Evolutionary conservation across 2,113 vertebrate genomes (phyloP), one percentile per base, ranked within the genome.

Genomic region (Cyanoderma ruficeps): DNA sequence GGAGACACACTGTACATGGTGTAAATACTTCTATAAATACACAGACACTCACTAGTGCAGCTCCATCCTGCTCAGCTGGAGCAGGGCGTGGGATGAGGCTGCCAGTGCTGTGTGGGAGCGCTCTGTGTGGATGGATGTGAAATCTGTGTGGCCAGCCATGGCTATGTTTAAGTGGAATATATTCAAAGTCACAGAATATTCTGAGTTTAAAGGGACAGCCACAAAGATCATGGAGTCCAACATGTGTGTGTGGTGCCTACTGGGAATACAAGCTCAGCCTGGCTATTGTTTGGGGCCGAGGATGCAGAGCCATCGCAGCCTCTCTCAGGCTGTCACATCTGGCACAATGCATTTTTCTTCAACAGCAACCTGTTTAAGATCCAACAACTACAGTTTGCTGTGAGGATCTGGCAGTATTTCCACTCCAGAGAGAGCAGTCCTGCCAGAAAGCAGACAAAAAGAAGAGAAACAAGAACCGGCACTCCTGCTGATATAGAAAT

Each of bases 361-460:
- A 56, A 53, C 56, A 84, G 68, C 77, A 57, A 76, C 78, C 67
- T 57, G n/a, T 44, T 68, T 82, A 80, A 76, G 23, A 79, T 46
- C 37, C 70, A 91, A n/a, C 46, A 9, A 8, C 60, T 59, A 23
- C 39, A 50, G 35, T 67, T 23, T 59, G 23, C 69, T 46, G n/a
- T 4, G 21, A 77, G 50, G 42, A 71, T n/a, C 69, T 79, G 87
- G 87, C 81, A 89, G n/a, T 13, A 18, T 79, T 65, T 84, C 55
- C 30, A 28, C 16, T 76, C 50, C 55, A 59, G 16, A 17, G 59
- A 83, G 61, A 53, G n/a, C 18, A n/a, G 37, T 25, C 52, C 49
- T 84, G 81, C 84, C 70, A 87, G 59, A 76, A 85, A 85, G 44
- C 70, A 75, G 50, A n/a, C 18, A 65, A 57, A 84, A 83, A 63